Conservation (phyloP, 2,888 invertebrate species). For the Xestia c-nigrum region DNA sequence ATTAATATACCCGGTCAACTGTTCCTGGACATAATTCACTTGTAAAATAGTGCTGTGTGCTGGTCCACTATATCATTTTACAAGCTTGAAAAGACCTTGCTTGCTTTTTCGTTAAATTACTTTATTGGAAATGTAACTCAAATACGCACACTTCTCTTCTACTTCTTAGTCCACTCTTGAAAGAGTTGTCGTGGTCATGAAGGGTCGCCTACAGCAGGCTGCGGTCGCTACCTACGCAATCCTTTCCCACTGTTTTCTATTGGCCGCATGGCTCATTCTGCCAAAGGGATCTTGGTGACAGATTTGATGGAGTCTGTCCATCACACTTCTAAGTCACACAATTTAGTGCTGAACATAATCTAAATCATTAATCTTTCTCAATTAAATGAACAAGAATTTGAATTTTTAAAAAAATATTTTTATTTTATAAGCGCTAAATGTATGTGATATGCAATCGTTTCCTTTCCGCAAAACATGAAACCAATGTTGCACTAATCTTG, state of each 20-base stretch:
- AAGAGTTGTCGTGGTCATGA: too few species aligned
- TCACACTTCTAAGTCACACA: background rate
- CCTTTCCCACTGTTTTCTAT: too few species aligned
- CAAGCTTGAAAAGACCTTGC: background rate
- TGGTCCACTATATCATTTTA: background rate
- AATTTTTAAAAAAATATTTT: background rate
- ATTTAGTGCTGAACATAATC: background rate
- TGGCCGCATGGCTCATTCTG: too few species aligned
- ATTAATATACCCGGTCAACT: slow-evolving; percentile 21
- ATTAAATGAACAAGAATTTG: background rate
- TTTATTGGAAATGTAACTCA: background rate
- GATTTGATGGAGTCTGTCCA: too few species aligned
- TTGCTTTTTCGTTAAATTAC: background rate
- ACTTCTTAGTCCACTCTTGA: too few species aligned
- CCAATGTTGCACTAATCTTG: background rate
- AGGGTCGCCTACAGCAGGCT: too few species aligned
- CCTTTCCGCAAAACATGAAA: background rate
- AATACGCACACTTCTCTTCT: too few species aligned
- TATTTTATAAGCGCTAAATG: background rate
- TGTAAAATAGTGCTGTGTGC: background rate
- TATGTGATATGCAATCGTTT: background rate
- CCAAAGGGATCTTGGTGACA: too few species aligned
- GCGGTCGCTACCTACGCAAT: too few species aligned
- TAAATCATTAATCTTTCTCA: background rate
- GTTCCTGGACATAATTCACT: slow-evolving; percentile 23